Evolutionary conservation across 2,888 invertebrate genomes (phyloP).

Genomic region (Saturnia japonica): DNA sequence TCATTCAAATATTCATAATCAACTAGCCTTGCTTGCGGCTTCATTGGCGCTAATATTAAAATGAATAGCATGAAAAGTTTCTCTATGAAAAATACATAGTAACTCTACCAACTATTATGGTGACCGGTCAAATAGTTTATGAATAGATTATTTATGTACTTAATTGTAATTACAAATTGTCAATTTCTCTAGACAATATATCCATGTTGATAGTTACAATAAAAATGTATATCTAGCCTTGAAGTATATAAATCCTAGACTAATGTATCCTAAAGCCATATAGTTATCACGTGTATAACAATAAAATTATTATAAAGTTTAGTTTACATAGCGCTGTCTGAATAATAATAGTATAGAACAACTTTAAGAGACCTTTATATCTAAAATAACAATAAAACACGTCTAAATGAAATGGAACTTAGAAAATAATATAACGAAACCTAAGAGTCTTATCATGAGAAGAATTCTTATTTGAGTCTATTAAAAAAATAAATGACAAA

Average conservation of each 20-base stretch:
- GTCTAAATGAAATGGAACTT: neutral
- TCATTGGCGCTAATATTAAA: no score
- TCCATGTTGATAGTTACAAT: neutral
- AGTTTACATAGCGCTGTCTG: neutral
- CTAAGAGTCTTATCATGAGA: no score
- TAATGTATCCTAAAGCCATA: neutral
- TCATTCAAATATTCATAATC: neutral
- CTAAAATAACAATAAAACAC: neutral
- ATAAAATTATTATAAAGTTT: neutral
- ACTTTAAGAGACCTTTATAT: neutral
- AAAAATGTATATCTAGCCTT: neutral
- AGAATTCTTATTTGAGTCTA: neutral
- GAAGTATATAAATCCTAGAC: neutral
- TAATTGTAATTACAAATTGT: neutral
- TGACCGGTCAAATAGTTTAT: no score
- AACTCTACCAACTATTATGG: no score
- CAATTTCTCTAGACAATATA: conserved; percentile 9
- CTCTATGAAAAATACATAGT: no score
- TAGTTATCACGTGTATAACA: neutral
- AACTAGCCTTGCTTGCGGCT: no score
- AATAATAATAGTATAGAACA: neutral
- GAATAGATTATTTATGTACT: neutral
- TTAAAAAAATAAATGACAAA: neutral
- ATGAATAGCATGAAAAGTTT: no score
- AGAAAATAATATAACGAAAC: neutral